Conservation (phyloP, 2,113 vertebrate species). For the Malurus melanocephalus region DNA sequence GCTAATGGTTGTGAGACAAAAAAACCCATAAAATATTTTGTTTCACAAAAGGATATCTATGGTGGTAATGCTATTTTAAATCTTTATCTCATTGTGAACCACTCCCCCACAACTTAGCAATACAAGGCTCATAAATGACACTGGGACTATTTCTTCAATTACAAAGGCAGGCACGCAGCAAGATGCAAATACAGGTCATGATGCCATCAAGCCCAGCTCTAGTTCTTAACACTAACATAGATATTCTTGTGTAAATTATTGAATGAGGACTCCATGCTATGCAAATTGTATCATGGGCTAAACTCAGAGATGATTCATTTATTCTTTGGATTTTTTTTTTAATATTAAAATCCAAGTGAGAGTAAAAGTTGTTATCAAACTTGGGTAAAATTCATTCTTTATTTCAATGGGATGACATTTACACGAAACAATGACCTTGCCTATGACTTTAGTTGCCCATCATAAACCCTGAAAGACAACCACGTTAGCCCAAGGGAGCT, state of each 20-base stretch:
- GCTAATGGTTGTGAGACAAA: neutral
- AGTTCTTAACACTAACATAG: neutral
- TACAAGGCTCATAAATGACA: neutral
- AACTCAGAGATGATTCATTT: neutral
- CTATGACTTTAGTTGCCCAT: neutral
- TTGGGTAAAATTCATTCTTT: neutral
- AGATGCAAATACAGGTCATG: neutral
- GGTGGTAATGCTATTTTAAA: neutral
- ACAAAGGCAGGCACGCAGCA: rapidly evolving
- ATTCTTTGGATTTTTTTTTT: neutral
- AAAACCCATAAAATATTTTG: neutral
- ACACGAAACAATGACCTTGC: neutral
- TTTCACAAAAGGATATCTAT: neutral
- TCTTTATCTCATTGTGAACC: neutral
- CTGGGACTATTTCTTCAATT: neutral
- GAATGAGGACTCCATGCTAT: neutral
- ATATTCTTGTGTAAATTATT: neutral
- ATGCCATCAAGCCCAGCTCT: neutral
- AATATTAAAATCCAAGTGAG: neutral
- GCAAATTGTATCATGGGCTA: neutral
- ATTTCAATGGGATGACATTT: neutral
- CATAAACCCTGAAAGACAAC: neutral
- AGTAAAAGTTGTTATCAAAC: neutral
- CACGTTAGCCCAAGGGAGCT: neutral
- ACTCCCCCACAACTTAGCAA: neutral